Evolutionary conservation across 2,888 invertebrate genomes (phyloP), one percentile per base, ranked within the genome.

Genomic region (Laothoe populi): DNA sequence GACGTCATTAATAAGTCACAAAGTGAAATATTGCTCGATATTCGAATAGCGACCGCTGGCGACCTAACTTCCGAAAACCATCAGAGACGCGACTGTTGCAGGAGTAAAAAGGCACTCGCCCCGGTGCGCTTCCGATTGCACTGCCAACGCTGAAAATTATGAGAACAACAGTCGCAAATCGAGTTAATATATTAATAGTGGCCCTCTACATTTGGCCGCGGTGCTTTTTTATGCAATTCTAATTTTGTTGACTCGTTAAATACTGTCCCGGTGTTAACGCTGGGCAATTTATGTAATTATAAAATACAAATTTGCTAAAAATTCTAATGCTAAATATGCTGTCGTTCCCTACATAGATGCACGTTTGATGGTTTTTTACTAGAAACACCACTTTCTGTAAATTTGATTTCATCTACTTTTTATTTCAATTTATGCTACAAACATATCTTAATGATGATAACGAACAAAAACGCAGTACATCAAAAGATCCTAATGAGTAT

Each of bases 71-170:
- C 91, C 91, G 92, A 88, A 86, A 87, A 77, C 88, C 90, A 88
- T 90, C 89, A 84, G 77, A 76, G 75, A 72, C 76, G 76, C 79
- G 79, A 74, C 79, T 76, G 77, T 73, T 72, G 75, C 80, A 78
- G 83, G 88, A 90, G 90, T 90, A 92, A 91, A 92, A 92, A 90
- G 86, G 83, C 83, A 76, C 77, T 78, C 85, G 76, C 86, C 83
- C 85, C 85, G 84, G 84, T 84, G 83, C 82, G 82, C 87, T 89
- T 91, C 91, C 92, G 90, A 90, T 89, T 92, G 90, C 87, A 83
- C 77, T 87, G 88, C 82, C 87, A 86, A 77, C 86, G 82, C 84
- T 92, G 91, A 92, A 92, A 91, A 92, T 92, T 90, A 88, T 87
- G 80, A 74, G 77, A 72, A 79, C 79, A 72, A 76, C 80, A 79